Evolutionary conservation across 2,113 vertebrate genomes (phyloP), one percentile per base, ranked within the genome.

Genomic region (Corvus cornix): DNA sequence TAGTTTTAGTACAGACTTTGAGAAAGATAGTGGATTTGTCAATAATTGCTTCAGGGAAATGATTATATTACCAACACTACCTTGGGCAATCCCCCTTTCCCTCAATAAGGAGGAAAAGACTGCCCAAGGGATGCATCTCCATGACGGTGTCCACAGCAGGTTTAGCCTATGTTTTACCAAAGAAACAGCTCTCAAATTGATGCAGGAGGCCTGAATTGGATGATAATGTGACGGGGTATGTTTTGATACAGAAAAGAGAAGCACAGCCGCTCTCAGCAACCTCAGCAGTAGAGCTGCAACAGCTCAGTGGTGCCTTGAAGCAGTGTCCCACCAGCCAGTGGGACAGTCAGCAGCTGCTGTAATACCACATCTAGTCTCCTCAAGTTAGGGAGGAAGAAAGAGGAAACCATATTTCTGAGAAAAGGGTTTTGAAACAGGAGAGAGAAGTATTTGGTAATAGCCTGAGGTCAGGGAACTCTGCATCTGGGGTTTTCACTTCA

Each of bases 401-500:
- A 52, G 46, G 89, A 95, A 96, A 35, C 21, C 9, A 23, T 68
- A 33, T 33, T 85, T 12, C 78, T 76, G 69, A 77, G 81, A 74
- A 95, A 77, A 51, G 53, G 11, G 12, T 55, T 96, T 85, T 70
- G 78, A 83, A 96, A 93, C 10, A 69, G 33, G 30, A 60, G 27
- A 87, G 48, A 81, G 31, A 91, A 79, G 51, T 85, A 43, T 76
- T 73, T 85, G 59, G 28, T 53, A 87, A 55, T 6, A 92, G 46
- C 37, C 60, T 60, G 69, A 83, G 46, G 59, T 77, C 67, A 80
- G 35, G 19, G 13, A 26, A 59, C 13, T 37, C 46, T 83, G 43
- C 39, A 77, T 87, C 58, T 90, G 63, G 53, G 52, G 43, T 59
- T 94, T 94, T 87, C 96, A 93, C 31, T 87, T 97, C 81, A 84